Base-by-base conservation (phyloP, 2,888 invertebrate genomes). In the Ophion costatus region DNA sequence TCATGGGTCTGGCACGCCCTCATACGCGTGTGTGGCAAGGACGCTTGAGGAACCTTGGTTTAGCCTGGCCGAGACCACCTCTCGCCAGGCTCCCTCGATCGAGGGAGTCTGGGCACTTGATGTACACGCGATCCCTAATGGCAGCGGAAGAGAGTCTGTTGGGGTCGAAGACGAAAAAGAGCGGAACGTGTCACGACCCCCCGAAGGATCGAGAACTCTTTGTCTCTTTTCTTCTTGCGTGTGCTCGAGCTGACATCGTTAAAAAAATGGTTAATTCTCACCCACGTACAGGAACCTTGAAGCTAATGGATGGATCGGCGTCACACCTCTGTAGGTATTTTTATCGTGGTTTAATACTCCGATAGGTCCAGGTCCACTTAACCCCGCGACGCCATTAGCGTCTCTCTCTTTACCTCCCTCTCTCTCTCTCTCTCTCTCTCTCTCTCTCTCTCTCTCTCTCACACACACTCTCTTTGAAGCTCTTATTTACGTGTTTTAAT, bases 131-230 rank as follows among this genome's bases (percentile, higher is more conserved):
- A 20, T 56, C 59, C 20, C 20, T 59, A 67, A 22, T 24, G 71
- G 5, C 38, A 42, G 14, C 76, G 56, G n/a, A 69, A 17, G 24
- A n/a, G 57, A 64, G 57, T 29, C 63, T 38, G 64, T 56, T 20
- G 38, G 73, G 78, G 79, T 61, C 64, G 64, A 75, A 75, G 45
- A 64, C 42, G 70, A 83, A 45, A 45, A 45, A 33, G 70, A 77
- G 63, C 56, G 57, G 56, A 14, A 70, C 64, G 70, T 75, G 61
- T 64, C 38, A 33, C 75, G 70, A 79, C 83, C 74, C 83, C 70
- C 63, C 67, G 51, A 20, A 80, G 67, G 80, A 20, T 82, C 78
- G 56, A 51, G 73, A 73, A 78, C 66, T 74, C 71, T 29, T 64
- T 59, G 63, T 73, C 29, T 69, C 56, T 56, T 22, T 51, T 20